These are phyloP conservation scores for Aricia agestis DNA, from an alignment of 1,140 invertebrate genomes.

Conservation along the genomic window DNA sequence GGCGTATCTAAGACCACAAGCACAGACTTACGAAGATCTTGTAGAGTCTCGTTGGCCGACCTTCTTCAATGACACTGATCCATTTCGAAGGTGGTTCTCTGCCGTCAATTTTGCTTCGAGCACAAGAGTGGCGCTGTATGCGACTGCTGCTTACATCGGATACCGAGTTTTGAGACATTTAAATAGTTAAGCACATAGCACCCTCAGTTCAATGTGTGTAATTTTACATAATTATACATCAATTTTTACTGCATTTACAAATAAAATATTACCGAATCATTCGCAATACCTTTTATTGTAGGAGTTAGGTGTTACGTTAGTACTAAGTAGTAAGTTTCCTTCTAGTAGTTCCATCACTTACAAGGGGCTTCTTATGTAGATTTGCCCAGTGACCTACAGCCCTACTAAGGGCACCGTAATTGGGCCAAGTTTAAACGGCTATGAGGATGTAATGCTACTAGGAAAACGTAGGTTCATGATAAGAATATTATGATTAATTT, in stretches of 20 bases:
- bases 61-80: constrained; percentile 32
- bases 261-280: too few species aligned
- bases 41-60: constrained; percentile 39
- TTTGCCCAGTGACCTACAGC: not conserved
- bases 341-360: not conserved
- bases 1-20: constrained; percentile 59
- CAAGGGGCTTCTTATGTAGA: not conserved
- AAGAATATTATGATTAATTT: not conserved
- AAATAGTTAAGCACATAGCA: constrained; percentile 20
- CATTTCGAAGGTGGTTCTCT: constrained; percentile 36
- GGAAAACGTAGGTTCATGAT: not conserved
- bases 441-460: not conserved
- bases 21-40: constrained; percentile 54
- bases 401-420: not conserved
- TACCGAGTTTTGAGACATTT: constrained; percentile 31
- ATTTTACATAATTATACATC: too few species aligned
- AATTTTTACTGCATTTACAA: too few species aligned
- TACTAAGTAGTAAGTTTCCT: not conserved
- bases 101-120: constrained; percentile 38
- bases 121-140: constrained; percentile 31
- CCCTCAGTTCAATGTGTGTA: not conserved
- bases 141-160: constrained; percentile 41
- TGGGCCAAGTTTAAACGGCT: not conserved
- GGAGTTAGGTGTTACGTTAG: too few species aligned
- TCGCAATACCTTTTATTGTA: too few species aligned